Conservation (phyloP, 2,797 vertebrate species). For the Dicrostonyx torquatus region DNA sequence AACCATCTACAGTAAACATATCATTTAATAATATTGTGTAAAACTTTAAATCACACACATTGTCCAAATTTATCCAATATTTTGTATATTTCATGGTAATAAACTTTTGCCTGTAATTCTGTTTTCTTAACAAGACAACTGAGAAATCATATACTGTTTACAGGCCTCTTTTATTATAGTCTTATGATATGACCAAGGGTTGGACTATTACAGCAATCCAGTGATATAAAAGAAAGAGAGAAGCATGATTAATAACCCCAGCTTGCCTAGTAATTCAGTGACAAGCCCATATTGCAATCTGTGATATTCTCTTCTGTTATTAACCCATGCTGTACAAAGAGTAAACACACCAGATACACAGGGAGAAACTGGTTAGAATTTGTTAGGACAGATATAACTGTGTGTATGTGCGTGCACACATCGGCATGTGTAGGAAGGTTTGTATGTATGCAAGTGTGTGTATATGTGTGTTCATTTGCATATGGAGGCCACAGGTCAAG, state of each 20-base stretch:
- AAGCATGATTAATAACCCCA: not conserved
- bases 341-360: not conserved
- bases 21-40: not conserved
- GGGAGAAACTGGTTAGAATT: conserved; percentile 22
- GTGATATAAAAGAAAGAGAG: not conserved
- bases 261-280: not conserved
- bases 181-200: not conserved
- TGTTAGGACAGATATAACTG: not conserved
- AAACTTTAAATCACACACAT: not conserved
- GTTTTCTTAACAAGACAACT: conserved; percentile 2
- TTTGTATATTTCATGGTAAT: conserved; percentile 48
- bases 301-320: not conserved
- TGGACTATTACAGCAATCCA: conserved; percentile 31
- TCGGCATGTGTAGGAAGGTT: not conserved
- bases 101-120: not conserved
- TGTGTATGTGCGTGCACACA: not conserved
- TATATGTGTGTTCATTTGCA: not conserved
- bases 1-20: not conserved
- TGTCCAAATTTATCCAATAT: conserved; percentile 15
- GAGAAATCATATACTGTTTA: conserved; percentile 16
- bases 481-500: not conserved
- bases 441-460: not conserved
- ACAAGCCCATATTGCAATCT: not conserved
- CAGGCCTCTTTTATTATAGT: not conserved
- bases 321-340: not conserved